Evolutionary conservation across 1,140 invertebrate genomes (phyloP).

Genomic region (Megalonaias nervosa): DNA sequence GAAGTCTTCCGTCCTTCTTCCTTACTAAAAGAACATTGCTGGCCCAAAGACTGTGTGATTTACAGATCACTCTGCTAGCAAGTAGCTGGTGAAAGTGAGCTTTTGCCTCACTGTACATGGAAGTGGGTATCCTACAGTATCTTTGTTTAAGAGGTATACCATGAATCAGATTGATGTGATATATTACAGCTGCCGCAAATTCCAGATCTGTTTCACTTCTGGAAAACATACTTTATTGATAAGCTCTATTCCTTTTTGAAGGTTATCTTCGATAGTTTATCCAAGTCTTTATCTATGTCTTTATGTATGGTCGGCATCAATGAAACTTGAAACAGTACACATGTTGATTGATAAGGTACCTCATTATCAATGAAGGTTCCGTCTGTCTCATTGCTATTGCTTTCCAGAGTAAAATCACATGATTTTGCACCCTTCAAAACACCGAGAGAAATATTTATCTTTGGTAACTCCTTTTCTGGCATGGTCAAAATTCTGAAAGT

Average conservation of each 20-base stretch:
- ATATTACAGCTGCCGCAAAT: too few relatives aligned
- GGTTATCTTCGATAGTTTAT: background rate
- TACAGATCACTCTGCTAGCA: too few relatives aligned
- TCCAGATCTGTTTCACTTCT: too few relatives aligned
- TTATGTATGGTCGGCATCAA: background rate
- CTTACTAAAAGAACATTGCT: slow-evolving; percentile 18
- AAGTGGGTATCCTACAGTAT: too few relatives aligned
- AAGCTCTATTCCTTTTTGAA: slow-evolving; percentile 1
- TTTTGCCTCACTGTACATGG: too few relatives aligned
- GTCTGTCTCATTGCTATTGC: background rate
- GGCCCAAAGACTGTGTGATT: slow-evolving; percentile 4
- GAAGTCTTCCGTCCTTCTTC: slow-evolving; percentile 14
- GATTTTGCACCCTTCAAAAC: slow-evolving; percentile 2
- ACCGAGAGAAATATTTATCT: slow-evolving; percentile 1
- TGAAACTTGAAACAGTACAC: slow-evolving; percentile 6
- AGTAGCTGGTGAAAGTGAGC: too few relatives aligned
- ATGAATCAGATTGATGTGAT: slow-evolving; percentile 2
- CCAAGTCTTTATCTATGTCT: slow-evolving; percentile 17
- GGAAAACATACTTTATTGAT: too few relatives aligned
- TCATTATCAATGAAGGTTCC: slow-evolving; percentile 5
- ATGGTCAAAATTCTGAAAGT: slow-evolving; percentile 16
- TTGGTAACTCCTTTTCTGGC: slow-evolving; percentile 7
- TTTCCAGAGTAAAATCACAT: slow-evolving; percentile 1
- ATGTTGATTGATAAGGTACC: background rate
- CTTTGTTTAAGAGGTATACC: background rate